These are phyloP conservation scores for Campylomormyrus tamandua DNA, from an alignment of 2,113 vertebrate species.

Conservation along the genomic window DNA sequence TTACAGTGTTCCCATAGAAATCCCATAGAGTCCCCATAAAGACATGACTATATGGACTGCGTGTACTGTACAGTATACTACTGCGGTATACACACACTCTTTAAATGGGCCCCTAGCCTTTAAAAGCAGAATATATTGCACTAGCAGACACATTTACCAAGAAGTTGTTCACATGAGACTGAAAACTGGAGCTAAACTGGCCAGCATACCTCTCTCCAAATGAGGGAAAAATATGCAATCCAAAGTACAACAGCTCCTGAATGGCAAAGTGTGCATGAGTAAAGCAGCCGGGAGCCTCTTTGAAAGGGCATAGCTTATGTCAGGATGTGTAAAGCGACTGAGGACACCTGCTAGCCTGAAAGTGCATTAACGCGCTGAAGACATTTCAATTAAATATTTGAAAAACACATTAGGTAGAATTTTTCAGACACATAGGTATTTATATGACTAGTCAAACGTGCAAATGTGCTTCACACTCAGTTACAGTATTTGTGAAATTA, in stretches of 20 bases:
- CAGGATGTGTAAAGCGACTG: neutral
- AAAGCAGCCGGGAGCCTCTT: neutral
- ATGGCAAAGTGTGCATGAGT: neutral
- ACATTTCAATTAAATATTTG: neutral
- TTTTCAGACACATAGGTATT: neutral
- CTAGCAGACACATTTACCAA: conserved; percentile 53
- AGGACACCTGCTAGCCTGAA: neutral
- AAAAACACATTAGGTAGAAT: neutral
- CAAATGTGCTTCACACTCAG: neutral
- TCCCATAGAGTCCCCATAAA: neutral
- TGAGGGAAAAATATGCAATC: neutral
- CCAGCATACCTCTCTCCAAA: neutral
- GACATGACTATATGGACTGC: neutral
- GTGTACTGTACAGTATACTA: neutral
- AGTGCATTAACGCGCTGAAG: neutral
- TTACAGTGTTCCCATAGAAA: neutral
- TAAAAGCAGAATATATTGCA: conserved; percentile 70
- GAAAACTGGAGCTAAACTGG: neutral
- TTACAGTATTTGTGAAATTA: neutral
- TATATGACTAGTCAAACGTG: neutral
- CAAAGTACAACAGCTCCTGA: neutral
- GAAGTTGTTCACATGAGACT: neutral
- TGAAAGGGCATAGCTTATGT: neutral
- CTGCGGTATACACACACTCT: neutral
- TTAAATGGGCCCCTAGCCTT: conserved; percentile 53